These are phyloP conservation scores for Enteromius viviparus DNA, from an alignment of 2,797 vertebrate species.

Conservation along the genomic window DNA sequence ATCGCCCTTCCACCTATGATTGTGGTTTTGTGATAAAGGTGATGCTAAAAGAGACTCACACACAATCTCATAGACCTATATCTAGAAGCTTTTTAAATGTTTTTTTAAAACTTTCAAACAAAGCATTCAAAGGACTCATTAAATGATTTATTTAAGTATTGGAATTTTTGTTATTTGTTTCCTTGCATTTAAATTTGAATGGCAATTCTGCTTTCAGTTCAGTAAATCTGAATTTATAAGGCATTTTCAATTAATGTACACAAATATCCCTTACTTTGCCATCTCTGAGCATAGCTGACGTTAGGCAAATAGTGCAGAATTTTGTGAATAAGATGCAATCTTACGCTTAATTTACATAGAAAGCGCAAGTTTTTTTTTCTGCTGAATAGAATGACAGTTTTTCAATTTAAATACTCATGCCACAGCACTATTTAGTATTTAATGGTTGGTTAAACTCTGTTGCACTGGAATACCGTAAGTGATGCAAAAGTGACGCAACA, in stretches of 20 bases:
- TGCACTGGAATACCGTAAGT: neutral
- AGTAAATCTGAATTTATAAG: neutral
- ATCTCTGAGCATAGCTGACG: neutral
- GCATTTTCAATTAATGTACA: neutral
- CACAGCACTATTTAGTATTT: constrained; percentile 1
- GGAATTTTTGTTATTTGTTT: neutral
- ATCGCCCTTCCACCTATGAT: neutral
- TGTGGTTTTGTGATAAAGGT: neutral
- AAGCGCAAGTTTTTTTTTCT: neutral
- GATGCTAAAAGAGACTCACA: neutral
- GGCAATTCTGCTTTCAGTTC: neutral
- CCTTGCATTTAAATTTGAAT: neutral
- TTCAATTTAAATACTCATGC: neutral
- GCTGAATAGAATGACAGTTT: neutral
- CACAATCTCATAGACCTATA: neutral
- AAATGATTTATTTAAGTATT: neutral
- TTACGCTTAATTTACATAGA: neutral
- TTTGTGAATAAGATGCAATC: neutral
- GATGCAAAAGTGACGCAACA: neutral
- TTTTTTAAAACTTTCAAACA: neutral
- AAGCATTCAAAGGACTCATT: neutral
- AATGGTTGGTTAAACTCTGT: neutral
- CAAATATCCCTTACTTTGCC: neutral
- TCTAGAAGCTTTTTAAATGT: neutral
- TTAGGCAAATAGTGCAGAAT: neutral